Evolutionary conservation across 2,888 invertebrate species (phyloP), one percentile per base, ranked within the genome.

Genomic region (Neoaliturus tenellus): DNA sequence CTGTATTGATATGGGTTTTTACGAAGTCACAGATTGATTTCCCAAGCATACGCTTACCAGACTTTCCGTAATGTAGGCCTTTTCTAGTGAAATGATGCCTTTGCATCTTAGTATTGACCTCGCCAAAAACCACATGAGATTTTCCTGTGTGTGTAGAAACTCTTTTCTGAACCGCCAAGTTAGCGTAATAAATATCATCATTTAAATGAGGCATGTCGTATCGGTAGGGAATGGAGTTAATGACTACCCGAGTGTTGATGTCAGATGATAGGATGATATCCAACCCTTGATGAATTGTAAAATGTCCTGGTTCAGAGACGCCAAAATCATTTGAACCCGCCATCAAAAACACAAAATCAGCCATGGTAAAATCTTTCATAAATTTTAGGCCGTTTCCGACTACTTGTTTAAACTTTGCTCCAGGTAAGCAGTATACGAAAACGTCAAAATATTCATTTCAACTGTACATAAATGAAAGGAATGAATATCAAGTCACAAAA

Each of bases 321-420:
- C 69, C 31, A 69, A 69, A 69, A 69, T 69, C 69, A 3, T 20
- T 17, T 17, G n/a, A 67, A 23, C n/a, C 67, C 1, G 8, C n/a
- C 67, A 67, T 67, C 67, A 69, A 6, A 69, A 25, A 69, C 69
- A 71, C 71, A 25, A 39, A 33, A 71, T 71, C 71, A 39, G 71
- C 35, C 17, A 14, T 71, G 0, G 71, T 71, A 39, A 71, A 31
- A 33, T 33, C 0, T 31, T 31, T 71, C 5, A 71, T 17, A 71
- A 71, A 71, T 17, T 71, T 35, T 0, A 71, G 8, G 0, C 71
- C 71, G 23, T 71, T 31, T 33, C 8, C 14, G 1, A 31, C 6
- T 31, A 71, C 71, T 71, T 71, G 71, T 33, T 71, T 71, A 23
- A 71, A 8, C 23, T 71, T 17, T 39, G 71, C 71, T 31, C 35